Base-by-base conservation (phyloP, 2,113 vertebrate genomes). In the Rhinoptilus africanus region DNA sequence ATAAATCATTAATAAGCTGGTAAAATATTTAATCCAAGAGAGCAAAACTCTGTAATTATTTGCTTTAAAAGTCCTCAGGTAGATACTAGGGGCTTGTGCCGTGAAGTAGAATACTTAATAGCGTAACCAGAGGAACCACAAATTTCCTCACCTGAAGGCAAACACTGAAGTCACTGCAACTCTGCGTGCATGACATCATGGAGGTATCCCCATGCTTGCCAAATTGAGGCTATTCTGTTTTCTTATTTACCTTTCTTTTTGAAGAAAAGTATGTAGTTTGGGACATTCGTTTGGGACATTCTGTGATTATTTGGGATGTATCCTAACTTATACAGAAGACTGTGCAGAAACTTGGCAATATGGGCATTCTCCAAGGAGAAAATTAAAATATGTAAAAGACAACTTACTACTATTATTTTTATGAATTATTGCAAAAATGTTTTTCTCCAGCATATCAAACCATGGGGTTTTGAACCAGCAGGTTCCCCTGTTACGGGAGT, bases 191-290 rank as follows among this genome's bases (percentile, higher is more conserved):
- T 39, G 30, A 54, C 3, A 14, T 67, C 32, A 60, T 4, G 24
- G 54, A 88, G 15, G 5, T 64, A 19, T 60, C 19, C 69, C 30
- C 35, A 41, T 48, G 26, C 35, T 81, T 56, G 21, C 35, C 57
- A 72, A 59, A 75, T 7, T 43, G 12, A 75, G 32, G 57, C 10
- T 7, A 23, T 12, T 57, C 9, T 28, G 1, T n/a, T 45, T n/a
- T 56, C 5, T 30, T 72, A 60, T 88, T 73, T 54, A 30, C 4
- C 56, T 62, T 59, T 28, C 1, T 51, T 71, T 72, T 59, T 75
- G 17, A 15, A 47, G 41, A 71, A 41, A 69, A 83, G 3, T 7
- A 39, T 1, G 0, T 18, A n/a, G 1, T n/a, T n/a, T n/a, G n/a
- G n/a, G n/a, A n/a, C n/a, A n/a, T n/a, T n/a, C n/a, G n/a, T 21